Evolutionary conservation across 1,140 invertebrate genomes (phyloP).

Genomic region (Pseudomyrmex cubaensis): DNA sequence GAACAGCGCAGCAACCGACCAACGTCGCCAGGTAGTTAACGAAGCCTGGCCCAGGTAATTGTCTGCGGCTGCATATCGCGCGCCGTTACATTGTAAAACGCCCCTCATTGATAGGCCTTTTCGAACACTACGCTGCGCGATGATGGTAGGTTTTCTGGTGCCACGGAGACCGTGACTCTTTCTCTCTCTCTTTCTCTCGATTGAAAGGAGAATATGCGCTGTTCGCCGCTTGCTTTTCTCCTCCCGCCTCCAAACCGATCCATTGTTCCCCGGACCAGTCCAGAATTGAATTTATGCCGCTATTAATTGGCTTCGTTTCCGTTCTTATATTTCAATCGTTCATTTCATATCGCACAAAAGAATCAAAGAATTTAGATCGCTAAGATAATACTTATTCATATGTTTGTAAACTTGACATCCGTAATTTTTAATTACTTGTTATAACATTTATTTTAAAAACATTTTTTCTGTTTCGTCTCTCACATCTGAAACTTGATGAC

Average conservation of each 20-base stretch:
- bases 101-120: slow-evolving; percentile 74
- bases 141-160: slow-evolving; percentile 33
- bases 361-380: slow-evolving; percentile 5
- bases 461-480: not conserved
- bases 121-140: not conserved
- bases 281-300: slow-evolving; percentile 76
- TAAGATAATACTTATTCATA: too few species aligned
- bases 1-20: slow-evolving; percentile 47
- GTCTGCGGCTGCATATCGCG: slow-evolving; percentile 69
- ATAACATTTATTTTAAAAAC: too few species aligned
- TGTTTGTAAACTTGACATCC: not conserved
- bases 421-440: not conserved
- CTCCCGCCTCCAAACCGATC: slow-evolving; percentile 35
- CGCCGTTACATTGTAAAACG: slow-evolving; percentile 77
- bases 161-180: not conserved
- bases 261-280: slow-evolving; percentile 76
- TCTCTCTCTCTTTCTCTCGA: slow-evolving; percentile 5
- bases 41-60: slow-evolving; percentile 66
- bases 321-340: slow-evolving; percentile 79
- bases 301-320: slow-evolving; percentile 80
- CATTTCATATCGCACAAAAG: slow-evolving; percentile 30
- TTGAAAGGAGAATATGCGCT: slow-evolving; percentile 26
- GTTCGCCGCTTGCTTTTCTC: not conserved
- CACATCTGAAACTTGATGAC: not conserved
- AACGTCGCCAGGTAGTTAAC: slow-evolving; percentile 42